phyloP scores from a whole-genome alignment of 2,797 vertebrate genomes.

The Moxostoma hubbsi region DNA sequence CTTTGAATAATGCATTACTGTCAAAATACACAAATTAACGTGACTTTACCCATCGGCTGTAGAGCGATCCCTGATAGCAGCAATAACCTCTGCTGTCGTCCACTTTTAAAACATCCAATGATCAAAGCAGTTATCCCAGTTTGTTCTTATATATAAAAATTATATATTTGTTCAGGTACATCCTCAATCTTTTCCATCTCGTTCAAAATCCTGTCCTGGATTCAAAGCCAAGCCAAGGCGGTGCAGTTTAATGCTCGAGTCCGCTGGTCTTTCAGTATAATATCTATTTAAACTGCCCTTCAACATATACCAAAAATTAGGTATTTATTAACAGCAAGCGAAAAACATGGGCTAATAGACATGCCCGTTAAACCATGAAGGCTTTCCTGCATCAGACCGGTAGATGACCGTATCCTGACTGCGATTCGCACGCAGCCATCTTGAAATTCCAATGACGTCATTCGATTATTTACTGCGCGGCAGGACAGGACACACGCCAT shows the following conservation, averaged over 20 bases:
- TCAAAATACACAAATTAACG: background rate
- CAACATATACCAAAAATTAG: background rate
- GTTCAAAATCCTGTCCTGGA: slow-evolving; percentile 28
- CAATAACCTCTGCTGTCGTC: background rate
- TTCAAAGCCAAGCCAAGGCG: slow-evolving; percentile 26
- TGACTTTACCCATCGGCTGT: slow-evolving; percentile 28
- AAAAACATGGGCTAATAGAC: background rate
- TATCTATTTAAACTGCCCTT: background rate
- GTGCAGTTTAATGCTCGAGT: background rate
- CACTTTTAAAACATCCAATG: background rate
- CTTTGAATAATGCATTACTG: background rate
- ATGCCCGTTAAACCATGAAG: background rate
- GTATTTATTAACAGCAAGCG: background rate
- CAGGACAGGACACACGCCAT: background rate
- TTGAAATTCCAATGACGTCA: slow-evolving; percentile 65
- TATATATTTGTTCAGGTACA: slow-evolving; percentile 6
- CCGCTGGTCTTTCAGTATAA: background rate
- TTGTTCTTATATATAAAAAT: slow-evolving; percentile 14
- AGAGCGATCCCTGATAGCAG: background rate
- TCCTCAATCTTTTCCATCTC: slow-evolving; percentile 44
- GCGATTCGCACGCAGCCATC: slow-evolving; percentile 56
- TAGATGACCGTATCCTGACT: slow-evolving; percentile 25
- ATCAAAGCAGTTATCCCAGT: background rate
- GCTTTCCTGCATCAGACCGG: slow-evolving; percentile 30
- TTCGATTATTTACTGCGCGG: background rate